Percentiles rank a stretch among this genome's conserved stretches.
Evolutionary conservation across 1,140 invertebrate genomes (phyloP).

Genomic region (Drosophila ercepeae): DNA sequence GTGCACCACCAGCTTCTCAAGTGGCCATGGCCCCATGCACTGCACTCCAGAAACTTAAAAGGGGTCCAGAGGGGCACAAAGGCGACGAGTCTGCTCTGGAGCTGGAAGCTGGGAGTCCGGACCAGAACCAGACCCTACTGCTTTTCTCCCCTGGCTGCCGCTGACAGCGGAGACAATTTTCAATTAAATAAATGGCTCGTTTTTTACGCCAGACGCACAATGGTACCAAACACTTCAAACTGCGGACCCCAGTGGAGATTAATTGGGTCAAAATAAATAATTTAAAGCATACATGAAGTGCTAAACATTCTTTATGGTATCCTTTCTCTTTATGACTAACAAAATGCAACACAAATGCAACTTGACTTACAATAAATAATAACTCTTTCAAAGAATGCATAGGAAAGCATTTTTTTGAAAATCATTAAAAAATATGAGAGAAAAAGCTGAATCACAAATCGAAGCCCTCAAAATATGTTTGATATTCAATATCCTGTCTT

Average conservation of each 20-base stretch:
- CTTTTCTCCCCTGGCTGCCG: slow-evolving; percentile 42
- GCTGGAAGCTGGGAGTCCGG: not conserved
- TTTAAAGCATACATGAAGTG: not conserved
- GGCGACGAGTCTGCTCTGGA: slow-evolving; percentile 23
- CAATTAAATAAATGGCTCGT: slow-evolving; percentile 77
- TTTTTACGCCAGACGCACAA: slow-evolving; percentile 63
- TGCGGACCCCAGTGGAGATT: slow-evolving; percentile 4
- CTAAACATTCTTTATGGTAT: slow-evolving; percentile 1
- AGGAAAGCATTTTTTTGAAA: no score
- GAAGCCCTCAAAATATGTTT: not conserved
- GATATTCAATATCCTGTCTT: no score
- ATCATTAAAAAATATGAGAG: no score
- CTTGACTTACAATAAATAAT: not conserved
- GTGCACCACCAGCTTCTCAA: slow-evolving; percentile 36
- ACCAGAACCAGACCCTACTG: slow-evolving; percentile 19
- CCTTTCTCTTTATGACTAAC: not conserved
- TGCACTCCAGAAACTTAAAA: slow-evolving; percentile 4
- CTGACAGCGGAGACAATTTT: slow-evolving; percentile 78
- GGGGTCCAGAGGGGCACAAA: not conserved
- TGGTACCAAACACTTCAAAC: slow-evolving; percentile 36
- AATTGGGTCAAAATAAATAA: slow-evolving; percentile 33
- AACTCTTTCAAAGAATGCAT: no score
- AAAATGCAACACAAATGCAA: not conserved
- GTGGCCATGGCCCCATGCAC: slow-evolving; percentile 15
- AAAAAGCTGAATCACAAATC: not conserved